phyloP scores from a whole-genome alignment of 2,113 vertebrate species.

The Nasalis larvatus region DNA sequence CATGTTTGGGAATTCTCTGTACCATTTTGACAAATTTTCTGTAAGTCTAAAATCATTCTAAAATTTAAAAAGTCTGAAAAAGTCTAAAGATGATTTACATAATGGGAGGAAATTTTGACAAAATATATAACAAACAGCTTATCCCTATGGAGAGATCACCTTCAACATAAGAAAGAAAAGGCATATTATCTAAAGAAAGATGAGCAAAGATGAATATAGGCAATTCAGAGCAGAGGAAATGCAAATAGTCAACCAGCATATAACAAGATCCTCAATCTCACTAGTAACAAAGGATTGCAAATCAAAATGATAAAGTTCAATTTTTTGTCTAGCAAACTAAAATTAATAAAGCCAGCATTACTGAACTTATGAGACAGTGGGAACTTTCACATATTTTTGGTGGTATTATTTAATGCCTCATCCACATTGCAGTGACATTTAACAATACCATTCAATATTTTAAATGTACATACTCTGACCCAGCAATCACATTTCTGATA shows the following conservation, averaged over 20 bases:
- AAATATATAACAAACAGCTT: background rate
- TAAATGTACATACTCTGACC: background rate
- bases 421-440: background rate
- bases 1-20: background rate
- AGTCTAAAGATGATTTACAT: background rate
- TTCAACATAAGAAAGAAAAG: background rate
- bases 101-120: background rate
- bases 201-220: background rate
- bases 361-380: background rate
- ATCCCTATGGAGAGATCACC: background rate
- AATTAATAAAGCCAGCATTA: background rate
- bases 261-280: background rate
- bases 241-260: background rate
- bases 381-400: background rate
- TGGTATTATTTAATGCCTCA: background rate
- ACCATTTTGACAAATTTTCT: background rate
- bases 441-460: background rate
- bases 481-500: background rate
- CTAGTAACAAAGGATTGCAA: background rate
- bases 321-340: background rate
- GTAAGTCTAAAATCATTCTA: background rate
- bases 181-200: background rate
- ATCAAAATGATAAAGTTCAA: background rate
- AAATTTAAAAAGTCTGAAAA: background rate
- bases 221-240: background rate